These are phyloP conservation scores for Lasioglossum lativentre DNA, from an alignment of 2,888 invertebrate genomes.

Conservation along the genomic window DNA sequence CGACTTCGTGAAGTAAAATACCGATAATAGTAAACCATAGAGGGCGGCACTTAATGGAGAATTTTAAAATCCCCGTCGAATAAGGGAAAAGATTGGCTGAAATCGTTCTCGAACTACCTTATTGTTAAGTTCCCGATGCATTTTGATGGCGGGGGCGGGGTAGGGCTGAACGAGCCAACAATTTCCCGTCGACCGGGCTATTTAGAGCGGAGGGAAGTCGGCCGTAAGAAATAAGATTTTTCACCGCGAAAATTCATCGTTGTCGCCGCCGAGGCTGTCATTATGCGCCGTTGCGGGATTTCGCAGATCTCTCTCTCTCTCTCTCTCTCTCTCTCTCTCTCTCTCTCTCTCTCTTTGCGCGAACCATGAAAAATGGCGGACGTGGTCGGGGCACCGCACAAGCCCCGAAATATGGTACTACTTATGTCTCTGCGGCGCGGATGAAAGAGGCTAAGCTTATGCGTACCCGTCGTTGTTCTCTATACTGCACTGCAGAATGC, in stretches of 20 bases:
- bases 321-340: background rate
- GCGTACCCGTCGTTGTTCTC: slow-evolving; percentile 39
- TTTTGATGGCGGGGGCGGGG: slow-evolving; percentile 3
- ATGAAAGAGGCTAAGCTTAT: slow-evolving; percentile 49
- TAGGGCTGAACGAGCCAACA: background rate
- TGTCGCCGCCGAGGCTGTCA: slow-evolving; percentile 50
- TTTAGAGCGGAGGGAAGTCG: slow-evolving; percentile 15
- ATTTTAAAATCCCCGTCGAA: slow-evolving; percentile 3
- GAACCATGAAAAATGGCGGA: slow-evolving; percentile 67
- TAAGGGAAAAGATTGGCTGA: slow-evolving; percentile 1
- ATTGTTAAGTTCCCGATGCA: slow-evolving; percentile 19
- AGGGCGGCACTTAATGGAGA: slow-evolving; percentile 11
- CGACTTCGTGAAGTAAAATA: slow-evolving; percentile 1
- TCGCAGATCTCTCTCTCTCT: slow-evolving; percentile 33
- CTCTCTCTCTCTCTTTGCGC: too few relatives aligned
- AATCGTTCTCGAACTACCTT: slow-evolving; percentile 19
- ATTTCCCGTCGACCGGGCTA: slow-evolving; percentile 5
- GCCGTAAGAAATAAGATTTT: slow-evolving; percentile 41
- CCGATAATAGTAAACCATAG: slow-evolving; percentile 6
- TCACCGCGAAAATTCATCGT: slow-evolving; percentile 36
- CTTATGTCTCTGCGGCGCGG: slow-evolving; percentile 34
- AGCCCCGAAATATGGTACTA: slow-evolving; percentile 60
- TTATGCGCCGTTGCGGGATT: slow-evolving; percentile 55
- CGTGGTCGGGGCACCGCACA: slow-evolving; percentile 33
- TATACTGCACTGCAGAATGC: slow-evolving; percentile 68